These are phyloP conservation scores for Diarsia rubi DNA, from an alignment of 2,888 invertebrate species.

Conservation along the genomic window DNA sequence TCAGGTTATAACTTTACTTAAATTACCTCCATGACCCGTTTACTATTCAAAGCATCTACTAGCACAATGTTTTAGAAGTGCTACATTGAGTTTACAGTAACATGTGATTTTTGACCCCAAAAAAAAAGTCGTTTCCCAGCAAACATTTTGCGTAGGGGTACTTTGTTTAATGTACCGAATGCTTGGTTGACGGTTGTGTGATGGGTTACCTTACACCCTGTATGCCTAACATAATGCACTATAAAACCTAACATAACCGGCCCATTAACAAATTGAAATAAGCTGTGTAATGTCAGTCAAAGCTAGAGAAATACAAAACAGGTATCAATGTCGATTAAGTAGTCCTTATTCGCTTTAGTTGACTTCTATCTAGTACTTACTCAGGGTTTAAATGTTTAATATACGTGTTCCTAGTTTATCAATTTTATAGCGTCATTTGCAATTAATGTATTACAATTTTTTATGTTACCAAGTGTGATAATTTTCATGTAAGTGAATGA, in stretches of 20 bases:
- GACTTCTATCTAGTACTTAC: slow-evolving; percentile 26
- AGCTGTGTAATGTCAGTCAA: slow-evolving; percentile 20
- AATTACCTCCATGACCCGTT: no score
- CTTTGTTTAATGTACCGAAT: no score
- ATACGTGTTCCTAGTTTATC: slow-evolving; percentile 18
- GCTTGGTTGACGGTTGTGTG: no score
- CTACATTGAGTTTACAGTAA: no score
- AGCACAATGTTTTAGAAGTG: no score
- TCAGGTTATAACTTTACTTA: no score
- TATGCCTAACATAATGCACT: not conserved
- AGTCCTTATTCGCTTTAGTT: slow-evolving; percentile 14
- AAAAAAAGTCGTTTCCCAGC: no score
- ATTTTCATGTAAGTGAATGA: no score
- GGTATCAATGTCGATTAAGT: slow-evolving; percentile 3
- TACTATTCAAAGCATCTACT: no score
- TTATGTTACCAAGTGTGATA: not conserved
- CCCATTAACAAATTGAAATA: slow-evolving; percentile 12
- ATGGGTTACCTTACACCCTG: no score
- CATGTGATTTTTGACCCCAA: no score
- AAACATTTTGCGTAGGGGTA: no score
- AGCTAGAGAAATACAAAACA: slow-evolving; percentile 17
- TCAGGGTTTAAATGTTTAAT: slow-evolving; percentile 16
- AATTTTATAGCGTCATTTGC: slow-evolving; percentile 7
- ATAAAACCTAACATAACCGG: slow-evolving; percentile 11
- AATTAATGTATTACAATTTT: not conserved